Percentiles rank a stretch among this genome's conserved stretches.
These are phyloP conservation scores for Rana temporaria DNA, from an alignment of 2,113 vertebrate species.

Conservation along the genomic window DNA sequence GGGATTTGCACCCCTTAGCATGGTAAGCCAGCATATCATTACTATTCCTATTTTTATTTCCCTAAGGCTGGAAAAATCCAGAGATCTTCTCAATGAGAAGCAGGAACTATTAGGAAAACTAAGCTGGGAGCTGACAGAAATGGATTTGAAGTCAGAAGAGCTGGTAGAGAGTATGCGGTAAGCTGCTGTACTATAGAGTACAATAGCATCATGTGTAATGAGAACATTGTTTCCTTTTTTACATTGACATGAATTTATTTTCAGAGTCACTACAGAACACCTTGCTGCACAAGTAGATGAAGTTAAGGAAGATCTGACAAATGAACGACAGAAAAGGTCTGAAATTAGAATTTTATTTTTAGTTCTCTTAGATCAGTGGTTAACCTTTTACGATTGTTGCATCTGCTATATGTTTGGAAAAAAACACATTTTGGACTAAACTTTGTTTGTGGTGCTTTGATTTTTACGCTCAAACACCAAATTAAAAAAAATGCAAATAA, in stretches of 20 bases:
- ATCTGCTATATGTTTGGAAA: too few species aligned
- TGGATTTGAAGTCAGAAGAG: conserved; percentile 59
- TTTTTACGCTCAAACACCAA: too few species aligned
- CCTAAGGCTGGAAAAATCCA: conserved; percentile 60
- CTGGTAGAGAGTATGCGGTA: conserved; percentile 52
- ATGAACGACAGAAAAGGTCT: conserved; percentile 47
- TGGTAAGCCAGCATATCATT: too few species aligned
- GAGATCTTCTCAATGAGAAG: conserved; percentile 59
- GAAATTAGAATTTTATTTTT: neutral
- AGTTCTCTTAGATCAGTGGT: neutral
- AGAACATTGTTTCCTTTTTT: neutral
- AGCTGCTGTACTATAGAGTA: neutral
- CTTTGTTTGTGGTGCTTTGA: too few species aligned
- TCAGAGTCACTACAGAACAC: conserved; percentile 9
- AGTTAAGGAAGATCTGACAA: conserved; percentile 20
- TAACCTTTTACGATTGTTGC: too few species aligned
- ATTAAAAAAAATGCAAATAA: too few species aligned
- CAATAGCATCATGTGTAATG: neutral
- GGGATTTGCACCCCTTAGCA: too few species aligned
- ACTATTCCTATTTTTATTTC: neutral
- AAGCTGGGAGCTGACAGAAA: conserved; percentile 59
- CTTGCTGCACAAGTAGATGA: conserved; percentile 15
- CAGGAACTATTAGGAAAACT: conserved; percentile 59
- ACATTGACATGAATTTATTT: neutral
- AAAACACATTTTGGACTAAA: too few species aligned